These are phyloP conservation scores for Scaptomyza montana DNA, from an alignment of 1,140 invertebrate species.

Conservation along the genomic window DNA sequence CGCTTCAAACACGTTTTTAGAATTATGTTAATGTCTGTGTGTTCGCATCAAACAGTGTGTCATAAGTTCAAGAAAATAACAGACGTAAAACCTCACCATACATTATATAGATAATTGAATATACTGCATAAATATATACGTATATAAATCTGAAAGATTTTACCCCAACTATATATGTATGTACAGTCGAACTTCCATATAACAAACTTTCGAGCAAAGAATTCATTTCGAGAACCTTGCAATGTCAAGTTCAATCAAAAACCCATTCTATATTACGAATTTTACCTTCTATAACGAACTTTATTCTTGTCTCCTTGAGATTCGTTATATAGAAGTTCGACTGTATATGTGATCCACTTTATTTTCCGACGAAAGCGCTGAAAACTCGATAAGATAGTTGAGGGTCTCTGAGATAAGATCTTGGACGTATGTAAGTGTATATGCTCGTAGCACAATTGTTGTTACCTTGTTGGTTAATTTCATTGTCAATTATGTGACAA, in stretches of 20 bases:
- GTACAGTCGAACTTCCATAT: too few species aligned
- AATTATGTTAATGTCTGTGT: slow-evolving; percentile 16
- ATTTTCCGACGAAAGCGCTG: slow-evolving; percentile 9
- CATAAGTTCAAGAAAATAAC: slow-evolving; percentile 33
- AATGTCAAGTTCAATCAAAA: too few species aligned
- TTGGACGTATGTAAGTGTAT: slow-evolving; percentile 13
- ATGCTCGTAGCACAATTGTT: neutral
- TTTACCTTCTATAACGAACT: too few species aligned
- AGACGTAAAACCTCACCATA: slow-evolving; percentile 25
- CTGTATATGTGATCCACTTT: slow-evolving; percentile 16
- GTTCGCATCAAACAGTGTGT: slow-evolving; percentile 18
- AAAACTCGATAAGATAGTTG: slow-evolving; percentile 28
- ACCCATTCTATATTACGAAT: too few species aligned
- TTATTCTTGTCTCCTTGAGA: too few species aligned
- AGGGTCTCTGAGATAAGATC: slow-evolving; percentile 18
- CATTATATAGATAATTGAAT: slow-evolving; percentile 32
- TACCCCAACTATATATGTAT: neutral
- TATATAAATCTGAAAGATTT: neutral
- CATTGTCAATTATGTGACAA: slow-evolving; percentile 20
- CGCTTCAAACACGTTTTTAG: slow-evolving; percentile 15
- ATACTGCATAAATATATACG: slow-evolving; percentile 11
- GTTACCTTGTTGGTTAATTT: slow-evolving; percentile 4
- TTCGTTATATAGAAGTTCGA: too few species aligned
- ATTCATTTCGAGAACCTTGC: too few species aligned
- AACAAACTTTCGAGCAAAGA: too few species aligned